Evolutionary conservation across 2,888 invertebrate genomes (phyloP).

Genomic region (Mystacides longicornis): DNA sequence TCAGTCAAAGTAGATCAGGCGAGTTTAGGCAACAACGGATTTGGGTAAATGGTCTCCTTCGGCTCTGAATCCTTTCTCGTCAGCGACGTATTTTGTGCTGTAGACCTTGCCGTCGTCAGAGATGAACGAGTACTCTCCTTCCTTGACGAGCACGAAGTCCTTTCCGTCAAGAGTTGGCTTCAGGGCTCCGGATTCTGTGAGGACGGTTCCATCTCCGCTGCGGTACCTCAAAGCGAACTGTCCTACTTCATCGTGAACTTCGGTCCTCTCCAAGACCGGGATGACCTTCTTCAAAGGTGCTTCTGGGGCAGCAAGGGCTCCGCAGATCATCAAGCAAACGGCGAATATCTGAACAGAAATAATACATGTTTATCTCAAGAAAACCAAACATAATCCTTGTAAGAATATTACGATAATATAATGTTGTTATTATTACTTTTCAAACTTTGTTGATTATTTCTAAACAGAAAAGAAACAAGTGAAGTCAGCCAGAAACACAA

Average conservation of each 20-base stretch:
- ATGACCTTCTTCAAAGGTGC: constrained; percentile 9
- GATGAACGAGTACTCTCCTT: constrained; percentile 21
- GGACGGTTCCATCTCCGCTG: constrained; percentile 20
- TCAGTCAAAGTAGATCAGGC: too few relatives aligned
- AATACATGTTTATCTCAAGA: too few relatives aligned
- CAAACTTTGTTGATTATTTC: too few relatives aligned
- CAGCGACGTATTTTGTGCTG: constrained; percentile 24
- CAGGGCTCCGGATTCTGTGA: constrained; percentile 21
- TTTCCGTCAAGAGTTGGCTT: constrained; percentile 23
- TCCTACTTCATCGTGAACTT: constrained; percentile 20
- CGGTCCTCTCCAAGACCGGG: constrained; percentile 21
- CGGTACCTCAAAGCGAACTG: constrained; percentile 22
- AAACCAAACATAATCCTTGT: too few relatives aligned
- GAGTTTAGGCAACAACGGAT: constrained; percentile 19
- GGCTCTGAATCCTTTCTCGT: constrained; percentile 22
- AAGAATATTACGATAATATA: too few relatives aligned
- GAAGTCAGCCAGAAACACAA: too few relatives aligned
- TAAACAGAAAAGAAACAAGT: too few relatives aligned
- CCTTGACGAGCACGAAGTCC: constrained; percentile 22
- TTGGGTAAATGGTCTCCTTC: constrained; percentile 24
- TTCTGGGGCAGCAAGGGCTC: constrained; percentile 5
- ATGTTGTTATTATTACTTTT: too few relatives aligned
- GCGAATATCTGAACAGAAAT: neutral
- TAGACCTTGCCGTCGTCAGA: constrained; percentile 19
- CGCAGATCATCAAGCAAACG: neutral